Base-by-base conservation (phyloP, 2,888 invertebrate genomes). In the Bimastos eiseni region DNA sequence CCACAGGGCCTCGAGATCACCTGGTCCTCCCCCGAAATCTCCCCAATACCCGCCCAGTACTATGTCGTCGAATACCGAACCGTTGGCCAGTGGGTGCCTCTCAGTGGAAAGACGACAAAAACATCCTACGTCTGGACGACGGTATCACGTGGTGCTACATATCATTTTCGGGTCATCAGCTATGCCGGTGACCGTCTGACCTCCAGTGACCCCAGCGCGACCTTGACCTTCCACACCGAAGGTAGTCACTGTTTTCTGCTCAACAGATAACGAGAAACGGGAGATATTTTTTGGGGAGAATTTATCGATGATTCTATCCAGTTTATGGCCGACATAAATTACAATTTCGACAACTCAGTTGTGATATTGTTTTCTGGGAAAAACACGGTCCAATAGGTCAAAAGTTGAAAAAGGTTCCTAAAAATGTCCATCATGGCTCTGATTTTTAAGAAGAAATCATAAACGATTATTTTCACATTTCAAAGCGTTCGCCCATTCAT, bases 1-100 rank as follows among this genome's bases (percentile, higher is more conserved):
- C 97, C 97, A 95, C 97, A 98, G 95, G 98, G 98, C 93, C 98
- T 98, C 95, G 96, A 97, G 93, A 97, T 98, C 95, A 96, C 96
- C 13, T 94, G 94, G 94, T 91, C 92, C n/a, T 93, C 93, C 24
- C 94, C 94, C 5, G 21, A 33, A 0, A 92, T 92, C 70, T 92
- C 93, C 34, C 93, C 93, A 24, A 93, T 94, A 24, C 93, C 93
- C 4, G 93, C 94, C 86, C 93, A 93, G 90, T 93, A 93, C 90
- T 95, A 93, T 91, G 92, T 93, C 21, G 93, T 94, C 34, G 93
- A 94, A 90, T 93, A 93, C 92, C 86, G 92, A 49, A 93, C 92
- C 34, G 91, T 92, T n/a, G 92, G 92, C 15, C 91, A 49, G 83
- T 92, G 92, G 92, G 92, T 92, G 33, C 91, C 92, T 2, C 91